phyloP scores from a whole-genome alignment of 1,140 invertebrate species.

The Penaeus vannamei region DNA sequence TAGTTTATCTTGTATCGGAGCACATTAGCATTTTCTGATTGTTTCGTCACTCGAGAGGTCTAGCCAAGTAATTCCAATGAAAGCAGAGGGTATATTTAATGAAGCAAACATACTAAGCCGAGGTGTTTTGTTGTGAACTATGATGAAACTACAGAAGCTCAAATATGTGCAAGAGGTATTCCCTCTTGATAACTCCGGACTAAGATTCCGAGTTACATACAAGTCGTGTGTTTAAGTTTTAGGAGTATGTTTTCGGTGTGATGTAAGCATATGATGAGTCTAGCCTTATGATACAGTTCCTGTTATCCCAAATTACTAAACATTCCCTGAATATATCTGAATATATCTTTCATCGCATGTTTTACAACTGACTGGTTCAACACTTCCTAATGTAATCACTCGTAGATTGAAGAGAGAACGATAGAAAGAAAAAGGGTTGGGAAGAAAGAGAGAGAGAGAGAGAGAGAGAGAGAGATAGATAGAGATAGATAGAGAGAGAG shows the following conservation, averaged over 20 bases:
- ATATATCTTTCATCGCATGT: not conserved
- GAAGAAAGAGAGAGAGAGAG: too few species aligned
- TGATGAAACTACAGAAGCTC: too few species aligned
- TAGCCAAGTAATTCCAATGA: constrained; percentile 47
- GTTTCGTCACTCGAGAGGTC: constrained; percentile 62
- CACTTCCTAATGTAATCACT: too few species aligned
- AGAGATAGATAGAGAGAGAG: too few species aligned
- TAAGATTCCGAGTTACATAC: too few species aligned
- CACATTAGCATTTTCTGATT: constrained; percentile 64
- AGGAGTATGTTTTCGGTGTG: constrained; percentile 44
- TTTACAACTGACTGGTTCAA: too few species aligned
- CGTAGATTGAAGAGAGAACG: too few species aligned
- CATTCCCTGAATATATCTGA: constrained; percentile 49
- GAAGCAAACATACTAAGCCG: constrained; percentile 35
- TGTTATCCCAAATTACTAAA: constrained; percentile 46
- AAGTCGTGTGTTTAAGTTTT: not conserved
- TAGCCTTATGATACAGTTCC: constrained; percentile 35
- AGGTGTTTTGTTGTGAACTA: too few species aligned
- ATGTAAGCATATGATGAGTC: constrained; percentile 18
- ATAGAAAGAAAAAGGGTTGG: too few species aligned
- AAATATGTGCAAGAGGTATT: too few species aligned
- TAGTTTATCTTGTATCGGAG: constrained; percentile 61
- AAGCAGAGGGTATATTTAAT: constrained; percentile 49
- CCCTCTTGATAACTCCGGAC: too few species aligned
- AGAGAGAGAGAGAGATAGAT: not conserved